A percentile compares a stretch with the other conserved stretches of the same genome.
Evolutionary conservation across 2,113 vertebrate species (phyloP).

Genomic region (Triplophysa tibetana): DNA sequence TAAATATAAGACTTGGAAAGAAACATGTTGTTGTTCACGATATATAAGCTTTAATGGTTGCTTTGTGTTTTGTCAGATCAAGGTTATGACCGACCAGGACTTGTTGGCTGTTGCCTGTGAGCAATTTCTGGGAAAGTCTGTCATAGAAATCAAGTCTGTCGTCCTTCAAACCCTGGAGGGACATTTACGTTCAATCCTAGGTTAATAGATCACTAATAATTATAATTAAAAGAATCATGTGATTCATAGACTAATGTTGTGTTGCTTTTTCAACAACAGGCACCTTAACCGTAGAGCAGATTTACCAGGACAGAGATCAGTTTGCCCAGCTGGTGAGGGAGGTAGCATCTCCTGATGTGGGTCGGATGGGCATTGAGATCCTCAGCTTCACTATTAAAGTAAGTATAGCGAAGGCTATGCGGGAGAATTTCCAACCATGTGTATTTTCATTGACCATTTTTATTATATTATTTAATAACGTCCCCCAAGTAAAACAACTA

Average conservation of each 20-base stretch:
- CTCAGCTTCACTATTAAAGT: constrained; percentile 98
- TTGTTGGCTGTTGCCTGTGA: constrained; percentile 89
- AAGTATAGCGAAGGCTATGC: constrained; percentile 22
- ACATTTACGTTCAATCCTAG: constrained; percentile 92
- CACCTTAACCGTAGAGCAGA: constrained; percentile 93
- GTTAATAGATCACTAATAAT: constrained; percentile 62
- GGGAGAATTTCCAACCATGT: no score
- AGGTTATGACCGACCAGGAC: constrained; percentile 91
- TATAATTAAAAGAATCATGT: neutral
- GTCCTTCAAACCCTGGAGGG: constrained; percentile 92
- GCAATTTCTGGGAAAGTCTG: constrained; percentile 91
- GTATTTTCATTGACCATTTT: no score
- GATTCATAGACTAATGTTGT: neutral
- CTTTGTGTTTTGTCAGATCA: constrained; percentile 77
- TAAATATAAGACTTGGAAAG: neutral
- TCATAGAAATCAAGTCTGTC: constrained; percentile 89
- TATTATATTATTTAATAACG: neutral
- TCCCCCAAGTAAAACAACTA: no score
- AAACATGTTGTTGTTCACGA: neutral
- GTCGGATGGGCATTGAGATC: constrained; percentile 95
- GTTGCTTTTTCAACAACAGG: constrained; percentile 69
- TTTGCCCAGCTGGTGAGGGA: constrained; percentile 94
- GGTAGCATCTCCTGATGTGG: constrained; percentile 91
- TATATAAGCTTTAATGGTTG: neutral
- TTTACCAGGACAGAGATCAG: constrained; percentile 95